These are phyloP conservation scores for Drosophila aldrichi DNA, from an alignment of 2,888 invertebrate genomes.

Conservation along the genomic window DNA sequence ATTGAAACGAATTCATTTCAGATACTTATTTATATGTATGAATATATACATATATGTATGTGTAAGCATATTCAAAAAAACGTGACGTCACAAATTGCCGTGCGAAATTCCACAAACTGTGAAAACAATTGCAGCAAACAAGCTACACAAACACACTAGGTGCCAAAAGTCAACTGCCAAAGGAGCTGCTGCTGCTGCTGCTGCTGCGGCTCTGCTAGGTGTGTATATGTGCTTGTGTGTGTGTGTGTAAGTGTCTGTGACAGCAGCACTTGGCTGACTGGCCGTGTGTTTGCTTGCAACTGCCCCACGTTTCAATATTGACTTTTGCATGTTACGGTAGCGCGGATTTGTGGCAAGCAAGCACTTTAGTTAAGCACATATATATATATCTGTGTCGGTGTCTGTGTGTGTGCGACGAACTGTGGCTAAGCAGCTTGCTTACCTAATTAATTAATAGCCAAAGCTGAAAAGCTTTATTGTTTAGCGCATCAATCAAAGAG, in stretches of 20 bases:
- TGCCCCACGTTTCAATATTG: constrained; percentile 60
- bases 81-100: constrained; percentile 32
- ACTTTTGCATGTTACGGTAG: constrained; percentile 64
- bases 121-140: constrained; percentile 25
- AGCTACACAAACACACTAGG: constrained; percentile 32
- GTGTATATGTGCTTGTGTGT: constrained; percentile 14
- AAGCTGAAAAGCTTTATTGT: constrained; percentile 43
- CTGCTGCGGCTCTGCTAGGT: constrained; percentile 6
- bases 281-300: constrained; percentile 51
- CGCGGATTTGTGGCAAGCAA: constrained; percentile 50
- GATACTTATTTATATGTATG: background rate
- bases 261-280: constrained; percentile 29
- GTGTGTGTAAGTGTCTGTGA: constrained; percentile 33
- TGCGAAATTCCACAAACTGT: constrained; percentile 61
- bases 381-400: background rate
- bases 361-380: constrained; percentile 1
- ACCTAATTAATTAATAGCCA: constrained; percentile 65
- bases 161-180: constrained; percentile 67
- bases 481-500: constrained; percentile 35
- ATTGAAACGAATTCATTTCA: background rate
- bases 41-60: background rate
- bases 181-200: constrained; percentile 3
- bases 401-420: constrained; percentile 2
- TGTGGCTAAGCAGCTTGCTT: constrained; percentile 32
- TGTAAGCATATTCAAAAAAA: constrained; percentile 5